Conservation (phyloP, 2,888 invertebrate genomes). For the Drosophila leonis region DNA sequence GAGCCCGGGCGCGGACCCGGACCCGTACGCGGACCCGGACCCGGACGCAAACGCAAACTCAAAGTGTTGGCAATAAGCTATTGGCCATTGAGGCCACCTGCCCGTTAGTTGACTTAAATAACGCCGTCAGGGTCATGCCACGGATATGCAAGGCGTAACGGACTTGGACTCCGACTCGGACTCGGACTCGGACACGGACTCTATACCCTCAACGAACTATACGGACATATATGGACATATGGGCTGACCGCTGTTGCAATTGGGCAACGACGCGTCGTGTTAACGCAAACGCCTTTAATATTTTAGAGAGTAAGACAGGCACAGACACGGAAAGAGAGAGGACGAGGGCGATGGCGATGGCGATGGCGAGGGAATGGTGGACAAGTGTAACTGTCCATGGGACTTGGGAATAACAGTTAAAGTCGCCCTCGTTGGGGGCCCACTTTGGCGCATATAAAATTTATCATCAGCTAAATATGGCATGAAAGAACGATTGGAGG, state of each 20-base stretch:
- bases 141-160: constrained; percentile 42
- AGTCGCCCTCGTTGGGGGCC: constrained; percentile 29
- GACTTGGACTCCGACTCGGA: not conserved
- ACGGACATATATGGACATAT: constrained; percentile 25
- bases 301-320: constrained; percentile 48
- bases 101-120: constrained; percentile 51
- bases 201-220: not conserved
- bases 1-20: not conserved
- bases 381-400: constrained; percentile 8
- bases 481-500: constrained; percentile 33
- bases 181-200: not conserved
- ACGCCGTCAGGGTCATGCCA: constrained; percentile 49
- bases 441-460: constrained; percentile 64
- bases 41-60: not conserved
- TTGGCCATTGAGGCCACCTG: constrained; percentile 77
- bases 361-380: not conserved
- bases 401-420: constrained; percentile 14
- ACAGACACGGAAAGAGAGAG: not conserved
- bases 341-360: not conserved
- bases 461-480: constrained; percentile 72
- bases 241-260: constrained; percentile 34
- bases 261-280: constrained; percentile 43
- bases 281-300: constrained; percentile 70
- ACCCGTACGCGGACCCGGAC: not conserved
- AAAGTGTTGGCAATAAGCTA: constrained; percentile 55